Percentiles rank a stretch among this genome's conserved stretches.
These are phyloP conservation scores for Chrysolina oricalcia DNA, from an alignment of 2,888 invertebrate genomes.

Conservation along the genomic window DNA sequence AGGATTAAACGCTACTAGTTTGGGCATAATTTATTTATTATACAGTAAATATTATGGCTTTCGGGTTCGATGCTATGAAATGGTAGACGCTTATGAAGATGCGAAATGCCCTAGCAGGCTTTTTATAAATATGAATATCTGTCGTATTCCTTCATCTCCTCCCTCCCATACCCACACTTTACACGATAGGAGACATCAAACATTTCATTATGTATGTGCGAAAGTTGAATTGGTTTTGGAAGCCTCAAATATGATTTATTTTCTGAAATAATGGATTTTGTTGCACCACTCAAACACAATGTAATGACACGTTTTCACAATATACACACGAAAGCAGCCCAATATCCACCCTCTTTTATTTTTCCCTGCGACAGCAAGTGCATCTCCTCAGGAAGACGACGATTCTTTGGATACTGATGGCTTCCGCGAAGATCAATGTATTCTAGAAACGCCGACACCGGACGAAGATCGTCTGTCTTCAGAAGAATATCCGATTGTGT, in stretches of 20 bases:
- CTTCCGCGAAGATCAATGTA: conserved; percentile 72
- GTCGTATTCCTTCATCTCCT: conserved; percentile 66
- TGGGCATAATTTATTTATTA: conserved; percentile 51
- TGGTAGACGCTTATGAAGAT: conserved; percentile 65
- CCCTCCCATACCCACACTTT: conserved; percentile 53
- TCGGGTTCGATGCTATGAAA: conserved; percentile 57
- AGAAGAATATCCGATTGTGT: conserved; percentile 44
- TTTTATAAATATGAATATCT: conserved; percentile 64
- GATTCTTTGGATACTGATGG: conserved; percentile 75
- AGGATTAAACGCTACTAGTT: conserved; percentile 55
- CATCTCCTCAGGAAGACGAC: conserved; percentile 74
- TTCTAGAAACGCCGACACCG: conserved; percentile 72
- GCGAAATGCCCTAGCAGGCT: conserved; percentile 70
- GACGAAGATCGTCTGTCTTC: conserved; percentile 59
- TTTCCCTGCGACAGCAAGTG: conserved; percentile 67
- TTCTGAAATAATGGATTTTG: conserved; percentile 60
- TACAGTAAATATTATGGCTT: conserved; percentile 49
- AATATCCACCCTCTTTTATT: conserved; percentile 52
- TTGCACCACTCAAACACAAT: conserved; percentile 57
- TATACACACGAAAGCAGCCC: conserved; percentile 47
- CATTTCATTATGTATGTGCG: conserved; percentile 61
- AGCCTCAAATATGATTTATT: conserved; percentile 66
- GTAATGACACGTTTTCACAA: conserved; percentile 47
- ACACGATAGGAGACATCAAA: conserved; percentile 50
- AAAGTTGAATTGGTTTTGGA: conserved; percentile 55